phyloP scores from a whole-genome alignment of 2,113 vertebrate genomes.

The Cichladusa arquata region DNA sequence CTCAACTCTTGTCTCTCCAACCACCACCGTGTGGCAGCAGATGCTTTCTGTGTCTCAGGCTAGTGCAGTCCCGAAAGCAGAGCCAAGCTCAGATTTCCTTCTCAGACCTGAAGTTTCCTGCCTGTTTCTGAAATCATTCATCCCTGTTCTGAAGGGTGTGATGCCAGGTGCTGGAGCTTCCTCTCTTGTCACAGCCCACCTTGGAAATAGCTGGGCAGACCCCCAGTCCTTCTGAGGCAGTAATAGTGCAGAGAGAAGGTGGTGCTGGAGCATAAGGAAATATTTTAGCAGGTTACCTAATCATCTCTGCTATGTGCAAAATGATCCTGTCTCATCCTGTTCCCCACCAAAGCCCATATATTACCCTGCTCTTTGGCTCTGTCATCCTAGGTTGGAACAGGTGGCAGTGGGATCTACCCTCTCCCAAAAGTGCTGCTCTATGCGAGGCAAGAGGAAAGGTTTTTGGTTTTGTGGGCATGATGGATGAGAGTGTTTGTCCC shows the following conservation, averaged over 20 bases:
- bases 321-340: background rate
- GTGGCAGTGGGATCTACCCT: background rate
- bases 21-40: conserved; percentile 60
- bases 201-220: background rate
- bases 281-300: background rate
- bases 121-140: background rate
- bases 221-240: background rate
- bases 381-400: background rate
- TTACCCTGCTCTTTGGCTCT: accelerated
- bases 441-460: background rate
- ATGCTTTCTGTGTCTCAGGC: background rate
- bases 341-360: background rate
- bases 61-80: background rate
- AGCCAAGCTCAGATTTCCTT: background rate
- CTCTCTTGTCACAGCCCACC: background rate
- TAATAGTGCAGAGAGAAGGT: accelerated
- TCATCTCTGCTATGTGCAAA: background rate
- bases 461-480: background rate
- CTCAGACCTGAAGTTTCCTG: background rate
- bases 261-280: background rate
- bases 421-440: background rate
- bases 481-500: background rate
- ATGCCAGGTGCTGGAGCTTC: background rate
- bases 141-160: background rate
- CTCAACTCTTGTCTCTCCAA: background rate